Evolutionary conservation across 2,797 vertebrate genomes (phyloP), one percentile per base, ranked within the genome.

Genomic region (Oreortyx pictus): DNA sequence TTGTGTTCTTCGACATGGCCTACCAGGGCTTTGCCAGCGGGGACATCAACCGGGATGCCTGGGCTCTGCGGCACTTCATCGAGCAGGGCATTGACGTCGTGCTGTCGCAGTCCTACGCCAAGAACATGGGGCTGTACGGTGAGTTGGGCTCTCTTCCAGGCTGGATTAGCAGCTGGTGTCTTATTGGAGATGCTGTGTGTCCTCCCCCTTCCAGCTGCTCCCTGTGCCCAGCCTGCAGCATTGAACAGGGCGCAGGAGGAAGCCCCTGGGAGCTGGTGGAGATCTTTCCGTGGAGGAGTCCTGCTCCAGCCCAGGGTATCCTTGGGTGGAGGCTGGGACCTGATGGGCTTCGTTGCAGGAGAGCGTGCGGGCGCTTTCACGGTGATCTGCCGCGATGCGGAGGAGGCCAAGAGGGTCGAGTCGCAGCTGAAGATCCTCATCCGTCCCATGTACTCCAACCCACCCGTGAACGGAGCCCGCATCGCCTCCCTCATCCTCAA

Each of bases 61-160:
- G 99, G 99, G 99, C 99, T 9, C 98, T 99, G 86, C 99, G 99
- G 35, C 72, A 99, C 97, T 99, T 99, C 97, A 98, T 99, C 2
- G 98, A 99, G 41, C 98, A 99, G 96, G 99, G 99, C 90, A 98
- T 99, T 95, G 98, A 99, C 70, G 89, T 99, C 19, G 77, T 99
- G 86, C 96, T 99, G 82, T 98, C 99, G 2, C 99, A 99, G 96
- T 99, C 99, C 31, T 99, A 99, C 0, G 99, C 99, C 20, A 99
- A 99, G 97, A 99, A 99, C 97, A 99, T 99, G 99, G 99, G 99
- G 37, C 97, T 99, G 25, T 99, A 99, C 2, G 99, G 99, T 99
- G 96, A 98, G 99, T 94, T 75, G 56, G 12, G 31, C 31, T 44
- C 50, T 33, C 25, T 56, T 43, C 31, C 24, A 41, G 24, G 31